Evolutionary conservation across 2,888 invertebrate species (phyloP), one percentile per base, ranked within the genome.

Genomic region (Notodonta ziczac): DNA sequence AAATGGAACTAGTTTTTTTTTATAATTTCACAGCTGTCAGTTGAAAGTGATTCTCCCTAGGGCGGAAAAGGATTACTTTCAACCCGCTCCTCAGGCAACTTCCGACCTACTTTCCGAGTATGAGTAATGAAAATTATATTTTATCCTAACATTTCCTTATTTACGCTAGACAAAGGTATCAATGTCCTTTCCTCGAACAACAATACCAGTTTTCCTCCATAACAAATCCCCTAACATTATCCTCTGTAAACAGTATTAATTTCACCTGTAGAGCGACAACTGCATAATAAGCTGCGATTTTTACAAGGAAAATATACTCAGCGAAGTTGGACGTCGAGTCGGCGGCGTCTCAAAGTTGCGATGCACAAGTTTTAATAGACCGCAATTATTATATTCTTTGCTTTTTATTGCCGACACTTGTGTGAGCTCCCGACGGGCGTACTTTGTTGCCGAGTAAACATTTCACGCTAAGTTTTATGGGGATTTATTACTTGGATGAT

Each of bases 351-450:
- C 59, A 48, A 48, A 65, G 63, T 67, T 65, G 69, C 68, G 59
- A 70, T 62, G 74, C 39, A 57, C 59, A 81, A 85, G 72, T 84
- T 84, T 77, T 82, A 83, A 83, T 81, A 82, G 78, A 73, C 71
- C 74, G 61, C 79, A 73, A 82, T 81, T 81, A 82, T 76, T 74
- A 72, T 69, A 67, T 70, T 70, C 66, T 63, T 71, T 68, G 60
- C 66, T 73, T 76, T 70, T 75, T 74, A 72, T 75, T 72, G 62
- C 57, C 61, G 59, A 50, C 58, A 66, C 66, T 72, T 60, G 35
- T 13, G 60, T 55, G 59, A 67, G 69, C 65, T 72, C 63, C 52
- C 32, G 55, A 24, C 16, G 50, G 32, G 62, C 55, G 66, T 64
- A 61, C 69, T 69, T 67, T 66, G 64, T 73, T 64, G 67, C 64